phyloP scores from a whole-genome alignment of 2,797 vertebrate species.

The Sebastes taczanowskii region DNA sequence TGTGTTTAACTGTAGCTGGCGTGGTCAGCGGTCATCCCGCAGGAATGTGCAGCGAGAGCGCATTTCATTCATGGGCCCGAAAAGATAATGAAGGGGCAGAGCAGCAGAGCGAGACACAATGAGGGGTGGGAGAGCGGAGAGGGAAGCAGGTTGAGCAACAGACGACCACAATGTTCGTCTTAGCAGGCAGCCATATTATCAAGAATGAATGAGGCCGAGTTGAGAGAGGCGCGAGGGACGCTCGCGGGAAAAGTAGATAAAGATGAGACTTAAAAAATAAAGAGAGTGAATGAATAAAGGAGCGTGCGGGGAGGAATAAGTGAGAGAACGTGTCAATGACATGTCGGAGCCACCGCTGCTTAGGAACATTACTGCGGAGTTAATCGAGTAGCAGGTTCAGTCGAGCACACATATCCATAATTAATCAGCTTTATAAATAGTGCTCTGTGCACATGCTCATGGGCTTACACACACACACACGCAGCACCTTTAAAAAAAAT shows the following conservation, averaged over 20 bases:
- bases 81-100: conserved; percentile 67
- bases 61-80: conserved; percentile 72
- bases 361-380: conserved; percentile 50
- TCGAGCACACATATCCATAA: conserved; percentile 72
- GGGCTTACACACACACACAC: not conserved
- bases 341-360: conserved; percentile 34
- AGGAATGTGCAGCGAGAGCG: conserved; percentile 76
- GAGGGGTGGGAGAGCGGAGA: conserved; percentile 52
- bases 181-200: conserved; percentile 65
- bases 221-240: conserved; percentile 43
- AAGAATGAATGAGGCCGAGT: conserved; percentile 64
- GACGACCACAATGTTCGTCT: conserved; percentile 62
- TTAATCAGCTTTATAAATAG: conserved; percentile 77
- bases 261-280: conserved; percentile 43
- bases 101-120: conserved; percentile 70
- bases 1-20: conserved; percentile 54
- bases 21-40: conserved; percentile 69
- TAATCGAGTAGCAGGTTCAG: conserved; percentile 70
- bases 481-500: conserved; percentile 7
- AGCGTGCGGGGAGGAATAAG: conserved; percentile 22
- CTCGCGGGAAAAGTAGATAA: conserved; percentile 47
- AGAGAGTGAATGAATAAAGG: conserved; percentile 30
- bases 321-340: conserved; percentile 54
- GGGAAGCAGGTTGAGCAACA: conserved; percentile 47
- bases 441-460: conserved; percentile 38